These are phyloP conservation scores for Alectura lathami DNA, from an alignment of 2,113 vertebrate genomes.

Conservation along the genomic window DNA sequence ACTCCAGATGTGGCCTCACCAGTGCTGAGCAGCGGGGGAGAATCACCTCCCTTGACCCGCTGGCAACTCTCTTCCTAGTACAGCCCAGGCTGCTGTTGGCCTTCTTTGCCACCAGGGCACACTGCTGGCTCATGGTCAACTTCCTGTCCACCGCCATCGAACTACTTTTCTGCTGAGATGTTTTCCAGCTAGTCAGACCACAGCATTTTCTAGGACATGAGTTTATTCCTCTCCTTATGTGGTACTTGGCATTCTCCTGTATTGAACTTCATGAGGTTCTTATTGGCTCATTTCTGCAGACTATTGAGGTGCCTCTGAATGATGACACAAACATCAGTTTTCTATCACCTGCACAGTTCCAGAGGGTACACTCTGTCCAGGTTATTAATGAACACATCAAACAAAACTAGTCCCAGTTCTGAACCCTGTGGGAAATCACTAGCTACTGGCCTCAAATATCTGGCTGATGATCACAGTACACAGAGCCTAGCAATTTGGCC, in stretches of 20 bases:
- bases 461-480: neutral
- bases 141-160: neutral
- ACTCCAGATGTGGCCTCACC: neutral
- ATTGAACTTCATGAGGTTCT: neutral
- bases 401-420: neutral
- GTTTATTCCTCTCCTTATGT: rapidly evolving
- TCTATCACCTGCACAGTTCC: neutral
- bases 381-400: neutral
- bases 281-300: neutral
- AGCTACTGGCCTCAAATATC: neutral
- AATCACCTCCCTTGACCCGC: neutral
- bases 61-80: neutral
- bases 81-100: neutral
- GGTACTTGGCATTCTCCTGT: neutral
- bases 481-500: neutral
- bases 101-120: neutral
- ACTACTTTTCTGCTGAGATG: neutral
- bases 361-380: neutral
- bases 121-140: neutral
- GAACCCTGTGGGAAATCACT: neutral
- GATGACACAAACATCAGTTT: neutral
- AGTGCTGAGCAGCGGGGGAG: neutral
- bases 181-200: neutral
- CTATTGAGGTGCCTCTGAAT: neutral
- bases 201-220: neutral